A percentile compares a stretch with the other conserved stretches of the same genome.
These are phyloP conservation scores for Ormyrus rosae DNA, from an alignment of 2,888 invertebrate species.

Conservation along the genomic window DNA sequence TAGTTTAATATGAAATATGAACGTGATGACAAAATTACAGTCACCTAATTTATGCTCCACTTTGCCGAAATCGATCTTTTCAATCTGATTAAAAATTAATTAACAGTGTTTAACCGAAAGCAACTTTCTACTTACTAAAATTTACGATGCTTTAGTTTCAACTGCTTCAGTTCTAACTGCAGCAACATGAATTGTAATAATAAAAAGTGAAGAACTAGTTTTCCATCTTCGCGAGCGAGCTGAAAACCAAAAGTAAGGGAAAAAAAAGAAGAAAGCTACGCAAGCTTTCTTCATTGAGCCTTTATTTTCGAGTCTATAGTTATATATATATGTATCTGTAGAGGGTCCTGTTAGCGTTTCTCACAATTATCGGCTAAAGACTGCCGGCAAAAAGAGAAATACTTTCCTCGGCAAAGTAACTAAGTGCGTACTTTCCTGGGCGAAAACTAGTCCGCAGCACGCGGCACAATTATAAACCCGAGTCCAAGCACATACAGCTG, in stretches of 20 bases:
- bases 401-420: neutral
- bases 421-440: neutral
- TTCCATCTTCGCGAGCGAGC: neutral
- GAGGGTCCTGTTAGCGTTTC: neutral
- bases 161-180: no score
- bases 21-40: no score
- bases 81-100: no score
- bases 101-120: no score
- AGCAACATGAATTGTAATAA: no score
- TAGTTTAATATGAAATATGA: no score
- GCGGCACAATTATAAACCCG: conserved; percentile 27
- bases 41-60: no score
- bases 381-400: neutral
- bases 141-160: no score
- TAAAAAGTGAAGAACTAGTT: no score
- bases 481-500: conserved; percentile 11
- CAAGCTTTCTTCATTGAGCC: conserved; percentile 41
- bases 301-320: conserved; percentile 20
- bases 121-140: no score
- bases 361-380: conserved; percentile 16
- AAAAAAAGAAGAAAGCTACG: conserved; percentile 10
- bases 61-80: no score
- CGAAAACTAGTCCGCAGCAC: conserved; percentile 44
- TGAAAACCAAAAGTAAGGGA: neutral
- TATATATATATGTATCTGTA: neutral